These are phyloP conservation scores for Calliopsis andreniformis DNA, from an alignment of 1,140 invertebrate genomes.

Conservation along the genomic window DNA sequence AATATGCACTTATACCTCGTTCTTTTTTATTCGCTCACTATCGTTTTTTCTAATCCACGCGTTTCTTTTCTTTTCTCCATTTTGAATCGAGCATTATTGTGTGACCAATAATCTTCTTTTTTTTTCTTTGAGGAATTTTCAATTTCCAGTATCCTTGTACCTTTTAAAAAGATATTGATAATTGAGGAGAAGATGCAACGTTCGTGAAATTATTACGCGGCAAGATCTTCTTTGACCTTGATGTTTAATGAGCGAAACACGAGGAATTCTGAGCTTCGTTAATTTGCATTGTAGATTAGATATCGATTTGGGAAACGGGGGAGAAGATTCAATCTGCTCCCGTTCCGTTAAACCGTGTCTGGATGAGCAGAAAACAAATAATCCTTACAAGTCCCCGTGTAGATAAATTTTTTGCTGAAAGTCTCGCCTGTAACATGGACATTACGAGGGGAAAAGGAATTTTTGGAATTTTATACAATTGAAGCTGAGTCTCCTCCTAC, in stretches of 20 bases:
- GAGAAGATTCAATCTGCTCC: background rate
- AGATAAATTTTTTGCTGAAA: too few relatives aligned
- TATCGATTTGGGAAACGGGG: conserved; percentile 16
- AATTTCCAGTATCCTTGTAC: too few relatives aligned
- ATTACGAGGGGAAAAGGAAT: too few relatives aligned
- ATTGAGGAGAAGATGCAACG: too few relatives aligned
- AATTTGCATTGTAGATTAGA: conserved; percentile 33
- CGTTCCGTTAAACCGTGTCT: background rate
- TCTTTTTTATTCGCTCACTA: background rate
- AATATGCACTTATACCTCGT: conserved; percentile 10
- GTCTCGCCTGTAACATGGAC: too few relatives aligned
- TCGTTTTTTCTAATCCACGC: background rate
- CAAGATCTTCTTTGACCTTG: background rate
- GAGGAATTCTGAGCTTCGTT: conserved; percentile 9
- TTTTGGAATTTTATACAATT: too few relatives aligned
- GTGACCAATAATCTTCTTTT: background rate
- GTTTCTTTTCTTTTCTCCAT: background rate
- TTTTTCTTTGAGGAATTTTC: background rate
- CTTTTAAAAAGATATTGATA: too few relatives aligned
- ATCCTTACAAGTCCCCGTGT: too few relatives aligned
- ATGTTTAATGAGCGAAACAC: conserved; percentile 32
- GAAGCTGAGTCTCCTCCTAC: too few relatives aligned
- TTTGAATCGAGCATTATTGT: too few relatives aligned
- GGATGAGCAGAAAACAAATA: too few relatives aligned
- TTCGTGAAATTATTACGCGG: background rate